Evolutionary conservation across 2,113 vertebrate species (phyloP), one percentile per base, ranked within the genome.

Genomic region (Cettia cetti): DNA sequence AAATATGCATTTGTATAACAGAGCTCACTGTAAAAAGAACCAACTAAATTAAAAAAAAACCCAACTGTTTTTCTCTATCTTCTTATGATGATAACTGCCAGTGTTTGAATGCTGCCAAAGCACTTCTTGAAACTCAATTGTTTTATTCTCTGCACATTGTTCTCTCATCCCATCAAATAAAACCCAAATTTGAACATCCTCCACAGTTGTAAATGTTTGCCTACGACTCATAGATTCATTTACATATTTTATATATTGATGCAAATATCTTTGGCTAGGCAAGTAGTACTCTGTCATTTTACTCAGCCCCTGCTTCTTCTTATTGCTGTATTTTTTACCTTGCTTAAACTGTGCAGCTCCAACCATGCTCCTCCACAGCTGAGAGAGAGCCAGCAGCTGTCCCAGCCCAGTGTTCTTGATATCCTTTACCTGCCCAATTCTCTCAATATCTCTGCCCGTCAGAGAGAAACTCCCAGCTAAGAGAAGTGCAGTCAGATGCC

Each of bases 211-310:
- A 94, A 96, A 93, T 63, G 79, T 94, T 92, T 91, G 75, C 79
- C 87, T 94, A 66, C 14, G 53, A 92, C 77, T 92, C 23, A 0
- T 47, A 54, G 50, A 86, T 80, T 91, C 54, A 92, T 95, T 95
- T 95, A 82, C 82, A 86, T 94, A 83, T 93, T 95, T 95, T 95
- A 94, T 92, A 90, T 90, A 96, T 90, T 78, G 94, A 94, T 91
- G 66, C 84, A 92, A 94, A 88, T 95, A 92, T 78, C 78, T 90
- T 80, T 88, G 66, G 75, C 54, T 89, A 74, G 64, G 75, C 79
- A 95, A 92, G 64, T 63, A 95, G 59, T 70, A 74, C 2, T 6
- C 40, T 74, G 42, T 28, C 71, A 40, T 86, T 94, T 85, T 77
- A 53, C 66, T 79, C 50, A 86, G 84, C 15, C 6, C 23, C 23